Base-by-base conservation (phyloP, 2,888 invertebrate genomes). In the Liopterus haemorrhoidalis region DNA sequence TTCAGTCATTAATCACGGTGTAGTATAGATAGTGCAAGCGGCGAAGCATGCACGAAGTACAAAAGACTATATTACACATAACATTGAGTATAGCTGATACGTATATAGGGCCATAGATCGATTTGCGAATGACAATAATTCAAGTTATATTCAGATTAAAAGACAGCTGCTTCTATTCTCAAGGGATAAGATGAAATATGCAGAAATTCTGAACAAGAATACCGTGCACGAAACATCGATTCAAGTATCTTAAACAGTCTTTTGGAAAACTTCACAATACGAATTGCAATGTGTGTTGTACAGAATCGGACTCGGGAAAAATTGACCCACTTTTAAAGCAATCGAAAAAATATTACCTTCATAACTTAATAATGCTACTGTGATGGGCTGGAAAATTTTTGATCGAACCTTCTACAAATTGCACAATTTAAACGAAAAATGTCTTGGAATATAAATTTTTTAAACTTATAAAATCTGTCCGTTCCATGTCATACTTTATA, bases 101-200 rank as follows among this genome's bases (percentile, higher is more conserved):
- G 15, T 3, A 11, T 28, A 11, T 12, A 28, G 16, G 12, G 8
- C 9, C 19, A 12, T 33, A n/a, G 15, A 33, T 18, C 16, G 33
- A 16, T 33, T 12, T n/a, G 39, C 32, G 39, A 45, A 45, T 45
- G 45, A 45, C 45, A 45, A 45, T 45, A 45, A 45, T 45, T 45
- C 45, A 45, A 32, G 45, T 45, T 25, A 33, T 45, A 45, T 45
- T 45, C 45, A 45, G 45, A 45, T 45, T 45, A 45, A 39, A 45
- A 45, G 45, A 45, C 45, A 45, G 45, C 45, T 45, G 45, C 32
- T 39, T 11, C 32, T 37, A 31, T 45, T 45, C 45, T 45, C 45
- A 45, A 33, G 33, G 32, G 38, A 19, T 39, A 24, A 27, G 45
- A 45, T 45, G 45, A 45, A 45, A 45, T 45, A 45, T 45, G 33